phyloP scores from a whole-genome alignment of 2,888 invertebrate genomes.

The Thymelicus acteon region DNA sequence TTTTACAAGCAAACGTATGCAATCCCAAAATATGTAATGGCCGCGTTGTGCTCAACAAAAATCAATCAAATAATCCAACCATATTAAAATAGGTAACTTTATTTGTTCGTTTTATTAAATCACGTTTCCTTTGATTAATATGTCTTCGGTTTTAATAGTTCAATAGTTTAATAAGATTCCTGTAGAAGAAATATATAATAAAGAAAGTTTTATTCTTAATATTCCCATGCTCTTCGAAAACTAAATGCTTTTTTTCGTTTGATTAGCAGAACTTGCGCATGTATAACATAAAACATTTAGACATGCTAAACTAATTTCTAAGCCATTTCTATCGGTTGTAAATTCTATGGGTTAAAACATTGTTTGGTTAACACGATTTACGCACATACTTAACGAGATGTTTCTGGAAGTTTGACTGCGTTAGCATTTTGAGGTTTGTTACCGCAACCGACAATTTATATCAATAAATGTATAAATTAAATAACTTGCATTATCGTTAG shows the following conservation, averaged over 20 bases:
- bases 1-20: too few relatives aligned
- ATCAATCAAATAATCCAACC: too few relatives aligned
- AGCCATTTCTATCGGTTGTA: not conserved
- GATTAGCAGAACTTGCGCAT: not conserved
- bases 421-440: not conserved
- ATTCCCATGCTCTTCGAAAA: too few relatives aligned
- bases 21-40: too few relatives aligned
- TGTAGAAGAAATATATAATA: too few relatives aligned
- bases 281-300: not conserved
- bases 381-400: slow-evolving; percentile 1
- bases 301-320: not conserved
- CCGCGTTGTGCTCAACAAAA: too few relatives aligned
- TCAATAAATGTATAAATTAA: not conserved
- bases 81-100: too few relatives aligned
- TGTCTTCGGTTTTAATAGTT: too few relatives aligned
- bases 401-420: not conserved
- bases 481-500: not conserved
- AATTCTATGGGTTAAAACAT: slow-evolving; percentile 7
- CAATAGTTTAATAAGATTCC: too few relatives aligned
- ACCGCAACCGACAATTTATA: not conserved
- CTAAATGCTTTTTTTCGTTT: not conserved
- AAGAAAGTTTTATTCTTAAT: too few relatives aligned
- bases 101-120: too few relatives aligned
- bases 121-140: too few relatives aligned
- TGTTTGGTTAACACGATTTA: slow-evolving; percentile 6